phyloP scores from a whole-genome alignment of 2,113 vertebrate genomes.

The Corydoras sp. region DNA sequence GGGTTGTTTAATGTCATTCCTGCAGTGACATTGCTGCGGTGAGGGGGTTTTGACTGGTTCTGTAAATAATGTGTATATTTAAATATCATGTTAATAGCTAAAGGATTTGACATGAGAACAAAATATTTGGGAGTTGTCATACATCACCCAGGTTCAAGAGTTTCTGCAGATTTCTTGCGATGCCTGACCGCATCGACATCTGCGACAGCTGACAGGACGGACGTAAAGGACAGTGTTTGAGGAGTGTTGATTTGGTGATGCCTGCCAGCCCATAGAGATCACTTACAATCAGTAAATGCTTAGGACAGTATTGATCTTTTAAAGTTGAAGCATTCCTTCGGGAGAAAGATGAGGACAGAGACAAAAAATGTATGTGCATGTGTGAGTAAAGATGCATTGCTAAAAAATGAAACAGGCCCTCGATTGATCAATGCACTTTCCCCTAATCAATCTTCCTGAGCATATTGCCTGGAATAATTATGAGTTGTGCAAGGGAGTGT shows the following conservation, averaged over 20 bases:
- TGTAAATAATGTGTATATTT: no score
- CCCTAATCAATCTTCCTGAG: slow-evolving; percentile 62
- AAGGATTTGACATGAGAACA: no score
- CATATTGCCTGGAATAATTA: slow-evolving; percentile 66
- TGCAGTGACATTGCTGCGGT: no score
- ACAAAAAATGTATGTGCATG: slow-evolving; percentile 55
- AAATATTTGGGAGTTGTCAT: background rate
- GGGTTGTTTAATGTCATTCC: no score
- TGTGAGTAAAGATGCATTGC: slow-evolving; percentile 46
- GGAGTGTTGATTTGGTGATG: slow-evolving; percentile 40
- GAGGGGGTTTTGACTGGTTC: no score
- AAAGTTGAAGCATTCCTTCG: slow-evolving; percentile 23
- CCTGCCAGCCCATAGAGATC: slow-evolving; percentile 38
- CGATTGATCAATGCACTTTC: slow-evolving; percentile 76
- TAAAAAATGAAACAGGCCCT: slow-evolving; percentile 83
- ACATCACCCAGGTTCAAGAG: slow-evolving; percentile 7
- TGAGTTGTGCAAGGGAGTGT: slow-evolving; percentile 59
- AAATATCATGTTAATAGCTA: no score
- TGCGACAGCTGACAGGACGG: slow-evolving; percentile 34
- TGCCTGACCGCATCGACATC: slow-evolving; percentile 35
- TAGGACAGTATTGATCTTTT: slow-evolving; percentile 41
- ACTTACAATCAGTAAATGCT: slow-evolving; percentile 40
- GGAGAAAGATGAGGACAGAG: slow-evolving; percentile 52
- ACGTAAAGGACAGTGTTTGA: slow-evolving; percentile 33
- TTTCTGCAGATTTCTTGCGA: slow-evolving; percentile 27